Evolutionary conservation across 2,888 invertebrate genomes (phyloP), one percentile per base, ranked within the genome.

Genomic region (Drosophila nigritarsus): DNA sequence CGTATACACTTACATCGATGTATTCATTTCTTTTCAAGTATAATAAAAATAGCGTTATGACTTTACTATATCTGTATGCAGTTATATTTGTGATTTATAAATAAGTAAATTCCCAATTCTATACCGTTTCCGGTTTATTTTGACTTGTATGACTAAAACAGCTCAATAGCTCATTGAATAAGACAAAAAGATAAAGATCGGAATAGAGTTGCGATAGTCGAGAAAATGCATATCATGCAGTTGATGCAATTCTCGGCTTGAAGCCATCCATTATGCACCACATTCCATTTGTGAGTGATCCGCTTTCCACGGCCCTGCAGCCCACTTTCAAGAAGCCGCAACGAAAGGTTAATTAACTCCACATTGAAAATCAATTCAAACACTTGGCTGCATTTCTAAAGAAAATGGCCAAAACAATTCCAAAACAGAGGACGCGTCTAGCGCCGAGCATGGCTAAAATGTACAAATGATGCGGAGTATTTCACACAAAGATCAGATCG

Each of bases 381-480:
- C 72, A 83, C 75, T 74, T 83, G 61, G 65, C 62, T 80, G 83
- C 77, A 73, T 85, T 89, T 86, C 89, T 76, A 87, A 50, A 64
- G 84, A 89, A 82, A 80, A 59, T 55, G 75, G 65, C 45, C 73
- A 80, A 86, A 88, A 85, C 88, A 87, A 87, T 80, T 65, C 61
- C 32, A 83, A 82, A 75, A 78, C 75, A 65, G 56, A 63, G 60
- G 60, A 54, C 66, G 62, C 74, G 63, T 64, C 64, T 73, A 91
- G 90, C 91, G 91, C 91, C 91, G 73, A 84, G 73, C 92, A 91
- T 90, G 86, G 90, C 92, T 92, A 92, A 92, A 91, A 82, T 86
- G 90, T 89, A 92, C 89, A 92, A 92, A 92, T 92, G 92, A 91
- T 88, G 81, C 64, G 58, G 75, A 69, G 42, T 74, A 90, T 91